A percentile compares a stretch with the other conserved stretches of the same genome.
phyloP scores from a whole-genome alignment of 1,140 invertebrate genomes.

The Drosophila lowei region DNA sequence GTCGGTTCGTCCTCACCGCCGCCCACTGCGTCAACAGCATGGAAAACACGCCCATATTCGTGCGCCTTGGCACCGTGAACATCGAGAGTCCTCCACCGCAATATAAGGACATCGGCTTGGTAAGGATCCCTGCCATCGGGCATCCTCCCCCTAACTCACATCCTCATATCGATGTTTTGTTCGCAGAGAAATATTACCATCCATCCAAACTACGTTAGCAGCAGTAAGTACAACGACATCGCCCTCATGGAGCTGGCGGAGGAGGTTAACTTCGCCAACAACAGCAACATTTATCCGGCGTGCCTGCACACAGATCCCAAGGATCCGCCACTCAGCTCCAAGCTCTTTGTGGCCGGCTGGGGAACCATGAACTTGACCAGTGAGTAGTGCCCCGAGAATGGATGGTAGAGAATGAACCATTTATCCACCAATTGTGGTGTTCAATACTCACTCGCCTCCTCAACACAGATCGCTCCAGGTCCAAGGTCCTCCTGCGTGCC shows the following conservation, averaged over 20 bases:
- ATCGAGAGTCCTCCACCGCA: slow-evolving; percentile 14
- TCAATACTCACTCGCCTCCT: background rate
- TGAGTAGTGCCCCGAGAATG: slow-evolving; percentile 24
- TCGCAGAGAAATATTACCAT: slow-evolving; percentile 45
- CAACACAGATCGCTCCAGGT: slow-evolving; percentile 41
- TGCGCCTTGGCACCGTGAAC: slow-evolving; percentile 69
- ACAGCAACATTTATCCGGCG: slow-evolving; percentile 37
- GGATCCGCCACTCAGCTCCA: slow-evolving; percentile 48
- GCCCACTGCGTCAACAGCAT: slow-evolving; percentile 88
- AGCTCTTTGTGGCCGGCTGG: slow-evolving; percentile 70
- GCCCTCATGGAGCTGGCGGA: slow-evolving; percentile 62
- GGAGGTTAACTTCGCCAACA: slow-evolving; percentile 19
- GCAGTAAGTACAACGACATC: slow-evolving; percentile 69
- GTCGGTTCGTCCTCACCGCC: slow-evolving; percentile 86
- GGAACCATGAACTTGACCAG: slow-evolving; percentile 62
- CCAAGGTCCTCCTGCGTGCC: slow-evolving; percentile 65
- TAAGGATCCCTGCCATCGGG: background rate
- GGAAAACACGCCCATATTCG: slow-evolving; percentile 37
- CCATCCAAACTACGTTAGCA: slow-evolving; percentile 62
- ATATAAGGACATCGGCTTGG: slow-evolving; percentile 54
- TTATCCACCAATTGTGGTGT: background rate
- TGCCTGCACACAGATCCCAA: slow-evolving; percentile 53
- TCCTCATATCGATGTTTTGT: background rate
- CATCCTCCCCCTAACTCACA: background rate
- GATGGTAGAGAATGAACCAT: too few relatives aligned